These are phyloP conservation scores for Drosophila seguyi DNA, from an alignment of 1,140 invertebrate genomes.

Conservation along the genomic window DNA sequence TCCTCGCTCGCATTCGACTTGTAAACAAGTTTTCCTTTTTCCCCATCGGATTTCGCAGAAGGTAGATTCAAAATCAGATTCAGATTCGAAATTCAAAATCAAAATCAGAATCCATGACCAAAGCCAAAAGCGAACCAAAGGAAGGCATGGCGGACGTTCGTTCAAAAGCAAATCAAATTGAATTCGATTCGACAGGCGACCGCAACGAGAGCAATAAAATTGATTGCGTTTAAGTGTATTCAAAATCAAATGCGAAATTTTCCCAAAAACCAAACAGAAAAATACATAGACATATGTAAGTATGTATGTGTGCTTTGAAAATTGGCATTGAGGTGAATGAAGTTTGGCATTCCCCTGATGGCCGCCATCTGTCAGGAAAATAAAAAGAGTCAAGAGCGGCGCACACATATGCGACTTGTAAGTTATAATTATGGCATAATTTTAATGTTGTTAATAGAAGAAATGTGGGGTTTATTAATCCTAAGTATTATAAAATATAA, in stretches of 20 bases:
- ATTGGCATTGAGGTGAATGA: conserved; percentile 67
- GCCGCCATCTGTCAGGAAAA: conserved; percentile 30
- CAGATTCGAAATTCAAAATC: conserved; percentile 2
- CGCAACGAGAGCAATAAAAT: conserved; percentile 81
- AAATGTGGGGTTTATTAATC: too few relatives aligned
- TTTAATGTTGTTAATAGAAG: too few relatives aligned
- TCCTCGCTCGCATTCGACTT: conserved; percentile 62
- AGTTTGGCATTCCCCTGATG: conserved; percentile 61
- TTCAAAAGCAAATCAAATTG: conserved; percentile 78
- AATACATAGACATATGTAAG: too few relatives aligned
- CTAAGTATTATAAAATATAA: too few relatives aligned
- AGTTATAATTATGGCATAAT: too few relatives aligned
- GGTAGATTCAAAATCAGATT: too few relatives aligned
- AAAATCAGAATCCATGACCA: conserved; percentile 35
- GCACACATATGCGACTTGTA: too few relatives aligned
- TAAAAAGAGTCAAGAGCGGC: conserved; percentile 1
- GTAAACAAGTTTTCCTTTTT: conserved; percentile 68
- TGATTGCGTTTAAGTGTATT: conserved; percentile 81
- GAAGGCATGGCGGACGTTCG: conserved; percentile 45
- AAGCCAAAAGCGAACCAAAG: conserved; percentile 11
- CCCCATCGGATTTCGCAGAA: conserved; percentile 46
- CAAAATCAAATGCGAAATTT: conserved; percentile 75
- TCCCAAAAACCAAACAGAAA: conserved; percentile 27
- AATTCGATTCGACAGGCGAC: conserved; percentile 78
- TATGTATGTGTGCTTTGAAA: too few relatives aligned